Evolutionary conservation across 2,113 vertebrate genomes (phyloP).

Genomic region (Gobius niger): DNA sequence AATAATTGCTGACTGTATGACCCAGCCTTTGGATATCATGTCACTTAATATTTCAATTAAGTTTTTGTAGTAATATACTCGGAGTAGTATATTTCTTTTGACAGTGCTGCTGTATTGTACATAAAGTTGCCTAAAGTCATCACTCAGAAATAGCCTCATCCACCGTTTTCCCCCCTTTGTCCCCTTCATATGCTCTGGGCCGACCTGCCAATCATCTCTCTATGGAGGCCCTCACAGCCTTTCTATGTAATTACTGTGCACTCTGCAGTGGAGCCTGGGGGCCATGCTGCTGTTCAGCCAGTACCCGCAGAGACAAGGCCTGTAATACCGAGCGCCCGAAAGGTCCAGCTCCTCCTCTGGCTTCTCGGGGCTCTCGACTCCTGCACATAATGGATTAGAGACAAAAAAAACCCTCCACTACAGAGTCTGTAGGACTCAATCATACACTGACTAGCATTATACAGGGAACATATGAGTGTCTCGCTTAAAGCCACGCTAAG

Average conservation of each 20-base stretch:
- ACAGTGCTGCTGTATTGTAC: too few relatives aligned
- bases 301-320: constrained; percentile 42
- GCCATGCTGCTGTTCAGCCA: constrained; percentile 43
- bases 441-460: too few relatives aligned
- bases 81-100: too few relatives aligned
- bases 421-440: neutral
- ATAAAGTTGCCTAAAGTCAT: too few relatives aligned
- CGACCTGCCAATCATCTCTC: constrained; percentile 11
- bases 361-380: constrained; percentile 12
- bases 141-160: neutral
- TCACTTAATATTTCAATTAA: too few relatives aligned
- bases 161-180: neutral
- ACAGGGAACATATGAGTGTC: too few relatives aligned
- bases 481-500: too few relatives aligned
- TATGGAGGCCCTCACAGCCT: constrained; percentile 1
- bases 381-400: neutral
- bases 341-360: constrained; percentile 12
- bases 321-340: constrained; percentile 15
- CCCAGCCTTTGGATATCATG: too few relatives aligned
- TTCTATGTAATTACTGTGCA: constrained; percentile 25
- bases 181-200: neutral
- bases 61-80: too few relatives aligned
- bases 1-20: too few relatives aligned
- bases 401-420: too few relatives aligned
- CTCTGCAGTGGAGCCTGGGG: constrained; percentile 23